These are phyloP conservation scores for Sminthurinus signatus DNA, from an alignment of 1,140 invertebrate species.

Conservation along the genomic window DNA sequence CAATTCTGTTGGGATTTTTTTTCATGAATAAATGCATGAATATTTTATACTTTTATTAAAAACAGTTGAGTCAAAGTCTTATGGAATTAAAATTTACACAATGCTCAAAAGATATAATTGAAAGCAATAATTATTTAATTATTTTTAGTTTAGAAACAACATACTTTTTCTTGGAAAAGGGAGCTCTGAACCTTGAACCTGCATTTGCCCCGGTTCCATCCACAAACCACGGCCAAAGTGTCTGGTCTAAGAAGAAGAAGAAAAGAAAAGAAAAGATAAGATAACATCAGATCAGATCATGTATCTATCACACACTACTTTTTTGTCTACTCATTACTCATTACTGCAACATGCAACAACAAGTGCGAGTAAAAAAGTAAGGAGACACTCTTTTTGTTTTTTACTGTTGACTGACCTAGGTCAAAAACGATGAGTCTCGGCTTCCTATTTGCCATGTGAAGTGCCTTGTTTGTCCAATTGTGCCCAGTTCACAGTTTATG, in stretches of 20 bases:
- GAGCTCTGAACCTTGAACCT: constrained; percentile 5
- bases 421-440: neutral
- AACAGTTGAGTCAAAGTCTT: neutral
- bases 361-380: neutral
- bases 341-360: neutral
- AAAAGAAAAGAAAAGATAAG: too few species aligned
- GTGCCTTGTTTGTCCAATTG: too few species aligned
- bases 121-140: neutral
- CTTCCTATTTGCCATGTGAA: neutral
- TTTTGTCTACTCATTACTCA: neutral
- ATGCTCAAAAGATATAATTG: neutral
- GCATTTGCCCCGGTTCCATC: constrained; percentile 5
- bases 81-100: neutral
- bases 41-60: neutral
- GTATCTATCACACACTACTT: too few species aligned
- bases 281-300: too few species aligned
- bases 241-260: neutral
- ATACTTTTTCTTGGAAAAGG: neutral
- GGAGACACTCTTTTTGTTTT: neutral
- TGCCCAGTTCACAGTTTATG: too few species aligned
- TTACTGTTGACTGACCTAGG: neutral
- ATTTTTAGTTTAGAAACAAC: neutral
- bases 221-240: constrained; percentile 2
- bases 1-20: neutral
- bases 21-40: neutral